A percentile compares a stretch with the other conserved stretches of the same genome.
These are phyloP conservation scores for Pica pica DNA, from an alignment of 2,113 vertebrate species.

Conservation along the genomic window DNA sequence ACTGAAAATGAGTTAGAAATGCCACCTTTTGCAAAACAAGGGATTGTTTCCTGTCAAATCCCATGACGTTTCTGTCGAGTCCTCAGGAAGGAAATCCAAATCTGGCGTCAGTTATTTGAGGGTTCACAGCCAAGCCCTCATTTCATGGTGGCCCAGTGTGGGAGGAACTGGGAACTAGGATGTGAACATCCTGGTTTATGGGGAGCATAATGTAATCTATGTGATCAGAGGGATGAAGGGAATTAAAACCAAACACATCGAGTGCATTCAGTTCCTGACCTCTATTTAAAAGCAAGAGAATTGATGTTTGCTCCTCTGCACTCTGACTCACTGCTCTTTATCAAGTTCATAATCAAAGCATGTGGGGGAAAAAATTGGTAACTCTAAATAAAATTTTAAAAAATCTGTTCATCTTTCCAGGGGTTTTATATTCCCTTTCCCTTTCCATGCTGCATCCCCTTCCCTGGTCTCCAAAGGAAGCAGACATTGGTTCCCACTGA, in stretches of 20 bases:
- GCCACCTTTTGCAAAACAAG: background rate
- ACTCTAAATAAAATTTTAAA: background rate
- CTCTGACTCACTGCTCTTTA: background rate
- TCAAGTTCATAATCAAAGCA: background rate
- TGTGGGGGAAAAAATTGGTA: background rate
- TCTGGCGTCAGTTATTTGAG: background rate
- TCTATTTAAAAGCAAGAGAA: background rate
- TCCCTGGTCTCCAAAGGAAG: background rate
- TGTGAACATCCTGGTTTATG: background rate
- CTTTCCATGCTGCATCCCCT: background rate
- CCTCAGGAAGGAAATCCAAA: background rate
- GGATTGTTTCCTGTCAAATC: background rate
- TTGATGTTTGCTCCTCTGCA: background rate
- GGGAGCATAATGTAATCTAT: background rate
- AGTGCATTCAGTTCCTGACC: background rate
- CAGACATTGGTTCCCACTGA: background rate
- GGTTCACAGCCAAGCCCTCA: background rate
- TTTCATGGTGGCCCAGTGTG: background rate
- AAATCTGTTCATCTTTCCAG: background rate
- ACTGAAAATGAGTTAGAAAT: background rate
- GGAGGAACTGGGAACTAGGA: background rate
- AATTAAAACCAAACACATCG: conserved; percentile 21
- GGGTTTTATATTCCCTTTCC: background rate
- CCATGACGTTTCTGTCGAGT: background rate
- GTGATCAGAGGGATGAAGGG: background rate